Evolutionary conservation across 2,797 vertebrate species (phyloP).

Genomic region (Perodicticus potto): DNA sequence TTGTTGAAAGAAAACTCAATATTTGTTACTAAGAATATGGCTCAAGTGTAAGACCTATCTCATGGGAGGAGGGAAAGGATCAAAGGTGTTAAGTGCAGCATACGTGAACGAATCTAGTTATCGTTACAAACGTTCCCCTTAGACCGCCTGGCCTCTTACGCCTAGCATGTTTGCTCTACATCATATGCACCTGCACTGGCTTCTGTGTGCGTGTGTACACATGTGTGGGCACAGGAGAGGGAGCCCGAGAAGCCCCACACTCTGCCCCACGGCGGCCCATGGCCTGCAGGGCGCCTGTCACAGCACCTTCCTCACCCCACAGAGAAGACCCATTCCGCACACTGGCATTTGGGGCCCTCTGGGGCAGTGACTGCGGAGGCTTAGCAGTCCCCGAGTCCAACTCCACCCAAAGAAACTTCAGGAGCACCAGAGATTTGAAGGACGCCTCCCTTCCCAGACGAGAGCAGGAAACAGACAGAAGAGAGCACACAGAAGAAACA

Average conservation of each 20-base stretch:
- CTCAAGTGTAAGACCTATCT: background rate
- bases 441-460: background rate
- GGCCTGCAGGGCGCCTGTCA: background rate
- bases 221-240: background rate
- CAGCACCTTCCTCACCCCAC: background rate
- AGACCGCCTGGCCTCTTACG: background rate
- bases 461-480: no score
- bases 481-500: background rate
- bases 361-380: background rate
- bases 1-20: constrained; percentile 7
- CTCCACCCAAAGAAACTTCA: background rate
- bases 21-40: background rate
- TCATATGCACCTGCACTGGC: no score
- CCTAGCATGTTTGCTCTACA: no score
- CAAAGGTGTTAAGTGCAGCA: background rate
- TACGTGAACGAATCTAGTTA: no score
- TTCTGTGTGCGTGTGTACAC: background rate
- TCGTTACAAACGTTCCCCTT: background rate
- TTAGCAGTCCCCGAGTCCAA: no score
- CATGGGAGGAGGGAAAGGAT: background rate
- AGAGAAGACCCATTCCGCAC: background rate
- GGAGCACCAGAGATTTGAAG: background rate
- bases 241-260: background rate
- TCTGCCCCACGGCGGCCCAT: background rate
- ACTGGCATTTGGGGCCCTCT: background rate